Conservation (phyloP, 2,113 vertebrate species). For the Cinclus mexicanus region DNA sequence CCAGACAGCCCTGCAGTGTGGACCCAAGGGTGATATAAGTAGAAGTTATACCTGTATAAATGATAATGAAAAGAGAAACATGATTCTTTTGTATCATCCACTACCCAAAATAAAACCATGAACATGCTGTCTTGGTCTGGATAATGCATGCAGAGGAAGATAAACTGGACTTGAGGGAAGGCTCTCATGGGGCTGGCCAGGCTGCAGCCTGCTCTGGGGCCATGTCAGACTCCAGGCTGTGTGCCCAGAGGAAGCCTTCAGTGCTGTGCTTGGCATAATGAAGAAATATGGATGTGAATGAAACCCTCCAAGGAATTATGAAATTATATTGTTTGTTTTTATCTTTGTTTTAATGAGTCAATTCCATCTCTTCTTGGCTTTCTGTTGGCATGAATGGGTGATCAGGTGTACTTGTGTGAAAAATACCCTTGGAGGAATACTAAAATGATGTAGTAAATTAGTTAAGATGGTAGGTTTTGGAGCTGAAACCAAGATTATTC, state of each 20-base stretch:
- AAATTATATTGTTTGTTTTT: background rate
- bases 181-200: background rate
- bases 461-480: background rate
- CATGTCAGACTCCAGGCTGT: background rate
- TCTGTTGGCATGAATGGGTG: background rate
- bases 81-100: background rate
- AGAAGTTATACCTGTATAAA: background rate
- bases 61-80: fast-evolving
- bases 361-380: background rate
- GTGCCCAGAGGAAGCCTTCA: background rate
- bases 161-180: fast-evolving
- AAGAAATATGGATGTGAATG: background rate
- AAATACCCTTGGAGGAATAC: background rate
- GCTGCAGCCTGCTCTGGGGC: background rate
- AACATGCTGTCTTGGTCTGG: background rate
- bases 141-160: background rate
- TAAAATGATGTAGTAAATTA: background rate
- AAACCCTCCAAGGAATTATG: background rate
- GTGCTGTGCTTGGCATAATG: background rate
- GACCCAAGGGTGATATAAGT: background rate
- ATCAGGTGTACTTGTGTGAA: background rate
- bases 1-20: background rate
- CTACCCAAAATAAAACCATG: background rate
- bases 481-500: background rate
- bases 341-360: background rate